Evolutionary conservation across 2,797 vertebrate genomes (phyloP), one percentile per base, ranked within the genome.

Genomic region (Podargus strigoides): DNA sequence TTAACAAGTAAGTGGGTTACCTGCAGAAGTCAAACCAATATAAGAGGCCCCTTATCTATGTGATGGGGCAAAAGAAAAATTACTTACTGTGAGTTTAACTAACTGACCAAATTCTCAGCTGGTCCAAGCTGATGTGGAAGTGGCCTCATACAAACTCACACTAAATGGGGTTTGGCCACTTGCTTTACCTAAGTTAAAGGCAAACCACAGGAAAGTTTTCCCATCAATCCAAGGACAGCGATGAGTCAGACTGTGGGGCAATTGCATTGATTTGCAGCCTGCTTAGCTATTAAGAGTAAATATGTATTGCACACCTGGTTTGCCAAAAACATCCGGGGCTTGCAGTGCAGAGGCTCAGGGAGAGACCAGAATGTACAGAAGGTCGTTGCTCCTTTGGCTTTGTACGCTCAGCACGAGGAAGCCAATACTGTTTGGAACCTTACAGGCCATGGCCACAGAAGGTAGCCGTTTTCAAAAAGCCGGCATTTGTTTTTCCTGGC

Each of bases 1-100:
- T 97, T 99, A 63, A 98, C 97, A 95, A 98, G 99, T 99, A 97
- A 98, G 99, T 41, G 39, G 14, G 7, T 80, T 46, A 56, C 42
- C 8, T 47, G 12, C 1, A 0, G 6, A 14, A 34, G 20, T 32
- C 42, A 52, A n/a, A 18, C 11, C 46, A 66, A 58, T 17, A 3
- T 10, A 10, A 60, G 63, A 49, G 20, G 56, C 18, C 9, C 9
- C 26, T 64, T 46, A 7, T 21, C 17, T 8, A 5, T 46, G n/a
- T 41, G 16, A 20, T 20, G n/a, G 72, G 18, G 26, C 15, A 74
- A 62, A 90, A 68, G 34, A 50, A 55, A 78, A 76, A 28, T 3
- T 10, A 8, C 36, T 44, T 83, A 14, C 26, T 66, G 1, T 23
- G 4, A 64, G 21, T 16, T 19, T 46, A n/a, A n/a, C n/a, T n/a